phyloP scores from a whole-genome alignment of 2,888 invertebrate genomes.

The Drosophila rellima region DNA sequence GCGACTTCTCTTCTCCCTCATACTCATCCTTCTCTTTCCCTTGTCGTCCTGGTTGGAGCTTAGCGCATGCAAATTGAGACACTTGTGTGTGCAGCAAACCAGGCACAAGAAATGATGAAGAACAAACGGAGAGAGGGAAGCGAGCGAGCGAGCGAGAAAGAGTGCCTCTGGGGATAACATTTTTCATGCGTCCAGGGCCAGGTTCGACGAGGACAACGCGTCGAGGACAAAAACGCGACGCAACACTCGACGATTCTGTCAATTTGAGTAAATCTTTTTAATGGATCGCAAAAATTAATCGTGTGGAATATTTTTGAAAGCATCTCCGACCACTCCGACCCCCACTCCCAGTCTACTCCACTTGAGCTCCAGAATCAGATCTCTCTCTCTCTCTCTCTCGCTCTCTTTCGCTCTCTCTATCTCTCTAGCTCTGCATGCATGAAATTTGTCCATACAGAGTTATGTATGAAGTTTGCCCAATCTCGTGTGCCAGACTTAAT shows the following conservation, averaged over 20 bases:
- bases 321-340: conserved; percentile 13
- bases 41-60: conserved; percentile 33
- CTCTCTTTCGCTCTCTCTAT: not conserved
- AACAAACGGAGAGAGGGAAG: not conserved
- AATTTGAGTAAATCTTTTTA: conserved; percentile 81
- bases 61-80: conserved; percentile 78
- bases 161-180: conserved; percentile 41
- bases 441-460: conserved; percentile 37
- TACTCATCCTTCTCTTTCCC: not conserved
- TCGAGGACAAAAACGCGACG: conserved; percentile 42
- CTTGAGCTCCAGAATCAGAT: conserved; percentile 2
- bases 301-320: conserved; percentile 76
- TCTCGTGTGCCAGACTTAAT: conserved; percentile 20
- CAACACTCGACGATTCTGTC: conserved; percentile 72
- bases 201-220: conserved; percentile 55
- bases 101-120: conserved; percentile 16
- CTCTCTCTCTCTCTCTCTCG: not conserved
- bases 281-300: conserved; percentile 81
- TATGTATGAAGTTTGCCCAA: conserved; percentile 38
- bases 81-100: conserved; percentile 65
- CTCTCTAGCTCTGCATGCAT: conserved; percentile 15
- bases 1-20: not conserved
- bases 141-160: not conserved
- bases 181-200: conserved; percentile 63
- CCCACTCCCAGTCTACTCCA: conserved; percentile 1